Evolutionary conservation across 2,888 invertebrate species (phyloP), one percentile per base, ranked within the genome.

Genomic region (Harpagoxenus sublaevis): DNA sequence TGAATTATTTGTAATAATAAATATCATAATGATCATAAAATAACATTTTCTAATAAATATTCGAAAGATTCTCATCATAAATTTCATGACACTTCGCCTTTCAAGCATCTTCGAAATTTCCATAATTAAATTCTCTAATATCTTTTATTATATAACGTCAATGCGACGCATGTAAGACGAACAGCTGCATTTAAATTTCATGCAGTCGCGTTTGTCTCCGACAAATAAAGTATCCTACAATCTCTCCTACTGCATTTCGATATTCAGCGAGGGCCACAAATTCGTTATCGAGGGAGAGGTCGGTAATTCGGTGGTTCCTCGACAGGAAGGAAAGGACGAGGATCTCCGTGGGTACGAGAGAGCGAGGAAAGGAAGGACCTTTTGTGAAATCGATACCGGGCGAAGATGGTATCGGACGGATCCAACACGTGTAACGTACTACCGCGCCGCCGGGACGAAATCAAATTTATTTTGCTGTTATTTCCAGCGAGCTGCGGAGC

Each of bases 401-500:
- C 87, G 88, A 88, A 93, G 94, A 94, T 94, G 90, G 90, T 94
- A 94, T 94, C 94, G 92, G 89, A 85, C 89, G 92, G 92, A 93
- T 94, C 92, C 94, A 94, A 95, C 94, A 95, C 94, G 94, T 95
- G 94, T 95, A 94, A 94, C 93, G 92, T 94, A 95, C 94, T 94
- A 94, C 94, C 92, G 94, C 92, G 86, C 88, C 92, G 87, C 88
- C 88, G 88, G 91, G 91, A 91, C 92, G 89, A 92, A 93, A 92
- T 94, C 91, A 91, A 94, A 94, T 94, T 93, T 94, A 94, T 93
- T 92, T 92, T 90, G 89, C 89, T 93, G 92, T 92, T 93, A 92
- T 90, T 92, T 91, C 88, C 87, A 93, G 87, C 84, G 68, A 74
- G 74, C 78, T 48, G 65, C 68, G 57, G 63, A 53, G 39, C 31